These are phyloP conservation scores for Chelonia mydas DNA, from an alignment of 2,797 vertebrate genomes.

Conservation along the genomic window DNA sequence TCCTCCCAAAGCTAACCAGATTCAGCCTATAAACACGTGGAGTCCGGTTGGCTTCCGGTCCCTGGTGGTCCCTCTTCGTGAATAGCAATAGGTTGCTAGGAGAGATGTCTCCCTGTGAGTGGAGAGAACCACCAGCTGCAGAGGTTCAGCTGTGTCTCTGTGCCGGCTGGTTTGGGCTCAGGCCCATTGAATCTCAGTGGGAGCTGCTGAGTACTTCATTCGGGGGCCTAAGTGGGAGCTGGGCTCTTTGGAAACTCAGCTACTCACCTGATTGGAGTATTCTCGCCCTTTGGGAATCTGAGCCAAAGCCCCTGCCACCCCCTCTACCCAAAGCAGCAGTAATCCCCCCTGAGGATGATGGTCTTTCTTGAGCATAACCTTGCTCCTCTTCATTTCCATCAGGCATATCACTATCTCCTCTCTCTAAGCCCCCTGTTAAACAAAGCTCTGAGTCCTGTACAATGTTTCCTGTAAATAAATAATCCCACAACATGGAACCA, in stretches of 20 bases:
- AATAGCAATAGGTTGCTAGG: accelerated
- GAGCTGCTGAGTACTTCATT: neutral
- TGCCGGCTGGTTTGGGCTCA: neutral
- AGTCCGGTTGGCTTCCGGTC: neutral
- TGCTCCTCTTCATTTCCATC: slow-evolving; percentile 64
- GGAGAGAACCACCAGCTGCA: accelerated
- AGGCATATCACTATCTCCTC: slow-evolving; percentile 59
- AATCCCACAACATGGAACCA: neutral
- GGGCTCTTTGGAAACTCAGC: neutral
- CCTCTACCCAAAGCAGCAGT: slow-evolving; percentile 14
- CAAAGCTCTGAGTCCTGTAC: slow-evolving; percentile 43
- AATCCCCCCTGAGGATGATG: slow-evolving; percentile 61
- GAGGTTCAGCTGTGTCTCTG: neutral
- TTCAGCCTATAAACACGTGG: neutral
- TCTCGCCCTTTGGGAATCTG: neutral
- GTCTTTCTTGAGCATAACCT: slow-evolving; percentile 29
- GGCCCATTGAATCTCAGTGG: accelerated
- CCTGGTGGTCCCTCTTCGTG: neutral
- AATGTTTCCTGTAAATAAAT: slow-evolving; percentile 66
- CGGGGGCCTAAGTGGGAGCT: neutral
- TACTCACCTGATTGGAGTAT: accelerated
- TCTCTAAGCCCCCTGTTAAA: slow-evolving; percentile 61
- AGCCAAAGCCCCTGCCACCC: neutral
- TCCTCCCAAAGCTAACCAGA: neutral
- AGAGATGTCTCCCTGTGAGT: accelerated